A percentile compares a stretch with the other conserved stretches of the same genome.
Evolutionary conservation across 2,113 vertebrate species (phyloP).

Genomic region (Crypturellus undulatus): DNA sequence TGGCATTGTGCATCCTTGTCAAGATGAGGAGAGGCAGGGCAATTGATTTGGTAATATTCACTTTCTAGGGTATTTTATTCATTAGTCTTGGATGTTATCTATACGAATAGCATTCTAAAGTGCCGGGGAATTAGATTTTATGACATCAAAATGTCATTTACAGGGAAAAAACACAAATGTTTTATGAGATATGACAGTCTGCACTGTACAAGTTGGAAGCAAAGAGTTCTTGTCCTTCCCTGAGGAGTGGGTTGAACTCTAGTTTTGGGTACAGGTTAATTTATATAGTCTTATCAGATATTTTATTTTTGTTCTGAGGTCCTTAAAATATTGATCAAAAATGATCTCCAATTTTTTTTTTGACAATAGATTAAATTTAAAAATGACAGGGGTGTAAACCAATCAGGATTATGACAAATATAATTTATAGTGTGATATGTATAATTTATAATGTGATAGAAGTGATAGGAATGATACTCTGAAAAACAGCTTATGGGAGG

Average conservation of each 20-base stretch:
- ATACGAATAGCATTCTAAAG: conserved; percentile 28
- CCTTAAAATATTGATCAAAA: neutral
- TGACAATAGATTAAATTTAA: neutral
- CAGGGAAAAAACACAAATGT: neutral
- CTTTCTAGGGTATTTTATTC: neutral
- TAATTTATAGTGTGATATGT: too few relatives aligned
- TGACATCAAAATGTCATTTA: conserved; percentile 54
- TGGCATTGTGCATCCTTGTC: neutral
- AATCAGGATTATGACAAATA: neutral
- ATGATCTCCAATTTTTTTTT: neutral
- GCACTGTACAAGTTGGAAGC: neutral
- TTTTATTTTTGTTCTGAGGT: neutral
- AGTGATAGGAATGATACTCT: neutral
- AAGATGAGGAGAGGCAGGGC: neutral
- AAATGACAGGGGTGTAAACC: neutral
- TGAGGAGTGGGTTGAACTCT: neutral
- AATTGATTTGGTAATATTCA: neutral
- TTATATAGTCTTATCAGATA: neutral
- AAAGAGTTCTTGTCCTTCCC: conserved; percentile 29
- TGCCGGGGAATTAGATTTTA: conserved; percentile 16
- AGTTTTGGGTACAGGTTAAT: neutral
- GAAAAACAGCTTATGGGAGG: neutral
- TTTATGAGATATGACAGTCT: conserved; percentile 1
- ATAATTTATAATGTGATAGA: neutral
- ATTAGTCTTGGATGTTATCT: neutral